Percentiles rank a stretch among this genome's conserved stretches.
phyloP scores from a whole-genome alignment of 2,888 invertebrate species.

The Proisotoma minuta region DNA sequence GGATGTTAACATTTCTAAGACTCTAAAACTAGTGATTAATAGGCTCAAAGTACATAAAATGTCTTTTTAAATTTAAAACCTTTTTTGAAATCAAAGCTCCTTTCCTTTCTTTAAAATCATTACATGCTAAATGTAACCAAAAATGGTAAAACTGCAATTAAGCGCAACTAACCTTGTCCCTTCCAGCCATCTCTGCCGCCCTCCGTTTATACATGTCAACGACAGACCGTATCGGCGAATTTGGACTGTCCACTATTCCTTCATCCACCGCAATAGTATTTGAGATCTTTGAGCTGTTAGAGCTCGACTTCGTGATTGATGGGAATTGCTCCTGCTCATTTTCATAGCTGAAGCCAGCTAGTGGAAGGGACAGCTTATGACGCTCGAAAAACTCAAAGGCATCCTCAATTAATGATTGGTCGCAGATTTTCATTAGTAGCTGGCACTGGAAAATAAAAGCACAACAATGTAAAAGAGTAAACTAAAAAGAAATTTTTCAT shows the following conservation, averaged over 20 bases:
- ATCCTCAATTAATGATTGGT: slow-evolving; percentile 78
- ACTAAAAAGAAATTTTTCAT: too few relatives aligned
- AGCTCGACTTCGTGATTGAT: slow-evolving; percentile 23
- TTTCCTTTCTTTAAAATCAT: too few relatives aligned
- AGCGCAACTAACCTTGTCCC: background rate
- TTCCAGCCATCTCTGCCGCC: slow-evolving; percentile 25
- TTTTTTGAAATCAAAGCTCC: too few relatives aligned
- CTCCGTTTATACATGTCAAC: slow-evolving; percentile 38
- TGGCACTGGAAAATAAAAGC: slow-evolving; percentile 57
- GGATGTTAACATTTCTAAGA: background rate
- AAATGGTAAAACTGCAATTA: too few relatives aligned
- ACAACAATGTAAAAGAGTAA: too few relatives aligned
- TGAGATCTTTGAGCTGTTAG: background rate
- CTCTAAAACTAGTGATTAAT: too few relatives aligned
- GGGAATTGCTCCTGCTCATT: too few relatives aligned
- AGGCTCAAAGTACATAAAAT: too few relatives aligned
- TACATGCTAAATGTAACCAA: too few relatives aligned
- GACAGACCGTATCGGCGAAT: slow-evolving; percentile 43
- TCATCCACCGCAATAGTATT: slow-evolving; percentile 43
- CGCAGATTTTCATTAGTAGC: slow-evolving; percentile 76
- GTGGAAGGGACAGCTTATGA: slow-evolving; percentile 57
- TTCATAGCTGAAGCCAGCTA: too few relatives aligned
- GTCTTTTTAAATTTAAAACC: too few relatives aligned
- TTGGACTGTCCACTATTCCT: slow-evolving; percentile 45
- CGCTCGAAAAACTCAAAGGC: slow-evolving; percentile 76